phyloP scores from a whole-genome alignment of 1,140 invertebrate species.

The Leptonema lineaticorne region DNA sequence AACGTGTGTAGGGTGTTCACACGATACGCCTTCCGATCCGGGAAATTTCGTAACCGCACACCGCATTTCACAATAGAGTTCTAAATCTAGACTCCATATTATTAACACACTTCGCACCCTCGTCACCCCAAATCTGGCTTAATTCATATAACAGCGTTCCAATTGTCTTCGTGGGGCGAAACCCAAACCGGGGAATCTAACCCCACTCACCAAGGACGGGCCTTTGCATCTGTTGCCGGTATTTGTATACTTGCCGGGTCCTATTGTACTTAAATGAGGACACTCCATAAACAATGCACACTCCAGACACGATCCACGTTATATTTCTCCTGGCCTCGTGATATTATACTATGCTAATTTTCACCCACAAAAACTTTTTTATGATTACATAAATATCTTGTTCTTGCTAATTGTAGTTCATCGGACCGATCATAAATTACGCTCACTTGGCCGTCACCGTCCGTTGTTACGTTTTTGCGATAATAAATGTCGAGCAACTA shows the following conservation, averaged over 20 bases:
- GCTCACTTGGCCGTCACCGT: too few species aligned
- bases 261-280: neutral
- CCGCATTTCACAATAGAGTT: neutral
- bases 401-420: too few species aligned
- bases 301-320: too few species aligned
- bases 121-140: slow-evolving; percentile 16
- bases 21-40: neutral
- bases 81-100: neutral
- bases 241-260: neutral
- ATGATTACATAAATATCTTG: too few species aligned
- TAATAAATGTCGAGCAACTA: too few species aligned
- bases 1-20: neutral
- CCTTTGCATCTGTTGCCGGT: slow-evolving; percentile 9
- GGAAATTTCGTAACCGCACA: slow-evolving; percentile 2
- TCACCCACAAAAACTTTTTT: too few species aligned
- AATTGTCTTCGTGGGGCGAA: neutral
- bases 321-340: too few species aligned
- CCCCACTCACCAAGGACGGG: too few species aligned
- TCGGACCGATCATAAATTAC: too few species aligned
- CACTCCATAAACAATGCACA: neutral
- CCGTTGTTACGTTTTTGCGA: too few species aligned
- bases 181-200: too few species aligned
- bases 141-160: slow-evolving; percentile 12
- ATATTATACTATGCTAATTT: too few species aligned
- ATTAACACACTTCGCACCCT: slow-evolving; percentile 15